These are phyloP conservation scores for Cheilosia soror DNA, from an alignment of 2,888 invertebrate species.

Conservation along the genomic window DNA sequence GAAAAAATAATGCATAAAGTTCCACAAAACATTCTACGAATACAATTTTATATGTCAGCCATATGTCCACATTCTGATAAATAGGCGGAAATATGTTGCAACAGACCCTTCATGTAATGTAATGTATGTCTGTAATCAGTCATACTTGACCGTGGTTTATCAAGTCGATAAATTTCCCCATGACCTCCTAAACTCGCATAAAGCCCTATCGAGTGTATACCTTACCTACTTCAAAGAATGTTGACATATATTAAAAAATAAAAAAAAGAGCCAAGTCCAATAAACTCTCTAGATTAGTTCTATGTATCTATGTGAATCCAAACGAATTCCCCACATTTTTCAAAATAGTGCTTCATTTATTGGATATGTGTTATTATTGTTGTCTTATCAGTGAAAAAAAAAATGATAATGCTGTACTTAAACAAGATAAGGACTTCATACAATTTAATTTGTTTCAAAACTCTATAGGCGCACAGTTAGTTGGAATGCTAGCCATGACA, in stretches of 20 bases:
- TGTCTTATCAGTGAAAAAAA: constrained; percentile 48
- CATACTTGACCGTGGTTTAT: constrained; percentile 34
- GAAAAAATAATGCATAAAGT: too few relatives aligned
- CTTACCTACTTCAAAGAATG: constrained; percentile 29
- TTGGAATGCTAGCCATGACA: constrained; percentile 11
- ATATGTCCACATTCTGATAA: too few relatives aligned
- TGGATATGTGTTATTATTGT: constrained; percentile 20
- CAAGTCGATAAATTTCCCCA: constrained; percentile 19
- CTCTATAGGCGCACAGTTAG: constrained; percentile 14
- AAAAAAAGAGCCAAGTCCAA: not conserved
- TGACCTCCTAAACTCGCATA: not conserved
- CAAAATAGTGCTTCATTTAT: constrained; percentile 1
- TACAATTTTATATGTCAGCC: too few relatives aligned
- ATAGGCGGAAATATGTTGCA: too few relatives aligned
- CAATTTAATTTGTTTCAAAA: constrained; percentile 31
- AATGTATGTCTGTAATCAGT: constrained; percentile 3
- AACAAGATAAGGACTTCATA: constrained; percentile 42
- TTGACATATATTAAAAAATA: constrained; percentile 11
- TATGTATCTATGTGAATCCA: not conserved
- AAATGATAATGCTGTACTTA: constrained; percentile 38
- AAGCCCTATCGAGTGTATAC: not conserved
- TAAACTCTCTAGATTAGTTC: constrained; percentile 18
- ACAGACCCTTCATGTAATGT: not conserved
- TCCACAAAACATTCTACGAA: too few relatives aligned
- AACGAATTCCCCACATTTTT: constrained; percentile 16